phyloP scores from a whole-genome alignment of 1,140 invertebrate genomes.

The Diabrotica undecimpunctata region DNA sequence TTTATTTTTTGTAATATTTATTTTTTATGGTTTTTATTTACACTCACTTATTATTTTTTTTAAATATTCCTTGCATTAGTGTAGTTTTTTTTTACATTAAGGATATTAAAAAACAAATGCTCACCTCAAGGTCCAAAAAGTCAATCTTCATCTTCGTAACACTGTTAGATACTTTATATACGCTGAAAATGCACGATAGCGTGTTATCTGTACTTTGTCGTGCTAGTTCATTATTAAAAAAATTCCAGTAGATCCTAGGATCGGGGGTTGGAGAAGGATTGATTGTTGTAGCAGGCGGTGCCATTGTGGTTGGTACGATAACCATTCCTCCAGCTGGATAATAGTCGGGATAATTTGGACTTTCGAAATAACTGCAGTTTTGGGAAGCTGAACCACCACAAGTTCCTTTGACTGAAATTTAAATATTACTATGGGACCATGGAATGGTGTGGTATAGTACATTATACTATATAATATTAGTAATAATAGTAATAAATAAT shows the following conservation, averaged over 20 bases:
- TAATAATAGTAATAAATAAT: too few species aligned
- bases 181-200: constrained; percentile 58
- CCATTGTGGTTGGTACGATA: constrained; percentile 35
- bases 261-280: constrained; percentile 30
- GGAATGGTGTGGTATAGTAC: background rate
- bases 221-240: constrained; percentile 1
- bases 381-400: constrained; percentile 51
- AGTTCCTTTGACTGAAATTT: constrained; percentile 53
- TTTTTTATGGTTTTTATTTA: too few species aligned
- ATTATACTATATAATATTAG: too few species aligned
- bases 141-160: constrained; percentile 67
- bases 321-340: constrained; percentile 38
- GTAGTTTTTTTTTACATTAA: too few species aligned
- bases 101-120: background rate
- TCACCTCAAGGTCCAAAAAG: constrained; percentile 66
- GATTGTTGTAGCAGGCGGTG: constrained; percentile 24
- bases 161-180: constrained; percentile 57
- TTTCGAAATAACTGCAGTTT: constrained; percentile 56
- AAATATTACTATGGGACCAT: background rate
- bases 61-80: too few species aligned
- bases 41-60: too few species aligned
- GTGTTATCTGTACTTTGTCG: constrained; percentile 45
- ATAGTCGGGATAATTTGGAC: constrained; percentile 53
- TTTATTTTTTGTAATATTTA: too few species aligned
- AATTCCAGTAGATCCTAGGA: constrained; percentile 27